A percentile compares a stretch with the other conserved stretches of the same genome.
Conservation (phyloP, 2,888 invertebrate genomes). For the Aspidiotus rigidus region DNA sequence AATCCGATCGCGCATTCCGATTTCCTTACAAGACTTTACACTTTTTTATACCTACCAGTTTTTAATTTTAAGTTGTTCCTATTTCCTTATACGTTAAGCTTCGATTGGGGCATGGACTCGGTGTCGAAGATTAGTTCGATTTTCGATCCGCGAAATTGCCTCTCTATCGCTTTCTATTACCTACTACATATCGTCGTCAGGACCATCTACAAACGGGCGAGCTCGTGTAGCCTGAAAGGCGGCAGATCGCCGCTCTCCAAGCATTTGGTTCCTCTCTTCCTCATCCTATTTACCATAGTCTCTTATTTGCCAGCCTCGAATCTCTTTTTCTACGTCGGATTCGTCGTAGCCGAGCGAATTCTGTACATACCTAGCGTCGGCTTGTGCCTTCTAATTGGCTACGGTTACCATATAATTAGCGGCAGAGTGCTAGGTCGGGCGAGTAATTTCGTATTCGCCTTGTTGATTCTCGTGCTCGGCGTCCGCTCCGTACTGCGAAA, state of each 20-base stretch:
- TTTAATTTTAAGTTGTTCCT: constrained; percentile 79
- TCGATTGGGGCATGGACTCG: constrained; percentile 98
- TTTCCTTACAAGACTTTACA: constrained; percentile 70
- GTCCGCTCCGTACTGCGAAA: constrained; percentile 71
- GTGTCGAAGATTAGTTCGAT: constrained; percentile 72
- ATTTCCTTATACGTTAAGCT: constrained; percentile 78
- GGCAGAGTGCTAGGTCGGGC: constrained; percentile 43
- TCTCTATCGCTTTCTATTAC: constrained; percentile 64
- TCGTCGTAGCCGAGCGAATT: constrained; percentile 91
- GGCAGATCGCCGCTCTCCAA: constrained; percentile 8
- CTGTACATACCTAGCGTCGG: constrained; percentile 93
- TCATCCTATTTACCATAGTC: constrained; percentile 61
- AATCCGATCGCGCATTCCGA: constrained; percentile 85
- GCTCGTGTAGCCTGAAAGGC: background rate
- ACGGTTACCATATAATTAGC: constrained; percentile 54
- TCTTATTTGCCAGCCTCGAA: constrained; percentile 94
- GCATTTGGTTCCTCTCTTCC: constrained; percentile 37
- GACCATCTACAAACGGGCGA: background rate
- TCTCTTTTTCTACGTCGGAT: constrained; percentile 92
- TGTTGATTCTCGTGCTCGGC: constrained; percentile 53
- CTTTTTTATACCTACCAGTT: constrained; percentile 81
- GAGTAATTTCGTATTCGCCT: constrained; percentile 43
- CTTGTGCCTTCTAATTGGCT: constrained; percentile 75
- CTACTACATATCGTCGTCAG: constrained; percentile 34
- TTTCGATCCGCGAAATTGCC: constrained; percentile 67